Evolutionary conservation across 2,888 invertebrate genomes (phyloP).

Genomic region (Anagyrus pseudococci): DNA sequence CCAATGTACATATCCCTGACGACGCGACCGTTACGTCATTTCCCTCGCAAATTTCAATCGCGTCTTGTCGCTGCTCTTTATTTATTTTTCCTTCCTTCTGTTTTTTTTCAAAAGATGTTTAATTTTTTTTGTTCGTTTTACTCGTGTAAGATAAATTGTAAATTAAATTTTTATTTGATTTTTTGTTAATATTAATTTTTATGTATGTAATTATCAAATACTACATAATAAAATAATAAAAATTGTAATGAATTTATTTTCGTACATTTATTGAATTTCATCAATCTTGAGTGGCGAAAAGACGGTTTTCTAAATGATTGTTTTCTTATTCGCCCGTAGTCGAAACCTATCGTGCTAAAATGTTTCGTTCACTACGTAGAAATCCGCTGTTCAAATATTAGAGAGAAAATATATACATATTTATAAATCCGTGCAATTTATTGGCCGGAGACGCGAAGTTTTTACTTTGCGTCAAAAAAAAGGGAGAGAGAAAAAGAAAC

Average conservation of each 20-base stretch:
- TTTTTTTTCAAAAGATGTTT: background rate
- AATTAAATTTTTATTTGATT: background rate
- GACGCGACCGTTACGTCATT: background rate
- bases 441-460: slow-evolving; percentile 23
- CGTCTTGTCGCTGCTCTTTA: background rate
- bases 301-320: background rate
- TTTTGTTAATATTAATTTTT: background rate
- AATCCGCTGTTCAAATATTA: slow-evolving; percentile 23
- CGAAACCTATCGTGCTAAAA: background rate
- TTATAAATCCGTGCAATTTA: slow-evolving; percentile 32
- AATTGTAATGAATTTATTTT: too few relatives aligned
- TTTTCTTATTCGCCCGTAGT: slow-evolving; percentile 5
- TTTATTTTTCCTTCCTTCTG: background rate
- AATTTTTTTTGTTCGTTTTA: background rate
- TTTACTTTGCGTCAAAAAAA: slow-evolving; percentile 41
- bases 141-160: background rate
- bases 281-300: background rate
- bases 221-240: background rate
- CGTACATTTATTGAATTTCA: background rate
- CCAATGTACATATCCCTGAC: background rate
- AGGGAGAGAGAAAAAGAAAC: slow-evolving; percentile 48
- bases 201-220: background rate
- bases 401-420: slow-evolving; percentile 1
- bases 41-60: background rate
- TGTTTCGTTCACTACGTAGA: slow-evolving; percentile 11